Conservation (phyloP, 2,113 vertebrate genomes). For the Asarcornis scutulata region DNA sequence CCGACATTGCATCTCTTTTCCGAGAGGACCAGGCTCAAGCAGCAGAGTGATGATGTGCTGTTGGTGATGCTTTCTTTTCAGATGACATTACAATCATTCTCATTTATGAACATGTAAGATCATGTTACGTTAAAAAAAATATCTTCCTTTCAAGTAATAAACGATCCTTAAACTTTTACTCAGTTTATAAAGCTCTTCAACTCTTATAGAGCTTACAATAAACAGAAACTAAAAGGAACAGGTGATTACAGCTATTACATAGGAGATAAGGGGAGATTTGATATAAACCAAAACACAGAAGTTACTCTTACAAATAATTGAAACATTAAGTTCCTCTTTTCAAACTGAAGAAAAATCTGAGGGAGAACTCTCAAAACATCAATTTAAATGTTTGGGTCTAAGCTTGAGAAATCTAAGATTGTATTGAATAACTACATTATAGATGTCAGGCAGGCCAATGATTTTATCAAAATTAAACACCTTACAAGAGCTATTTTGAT, state of each 20-base stretch:
- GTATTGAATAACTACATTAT: neutral
- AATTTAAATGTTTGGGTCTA: neutral
- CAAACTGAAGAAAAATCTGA: neutral
- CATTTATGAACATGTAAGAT: neutral
- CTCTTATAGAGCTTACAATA: neutral
- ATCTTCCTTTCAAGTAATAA: neutral
- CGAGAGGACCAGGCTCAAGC: neutral
- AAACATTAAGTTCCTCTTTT: neutral
- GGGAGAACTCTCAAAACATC: neutral
- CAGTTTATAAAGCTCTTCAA: neutral
- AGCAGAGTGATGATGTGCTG: too few relatives aligned
- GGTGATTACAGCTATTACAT: neutral
- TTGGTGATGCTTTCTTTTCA: neutral
- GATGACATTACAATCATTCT: neutral
- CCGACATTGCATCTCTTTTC: neutral
- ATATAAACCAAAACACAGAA: neutral
- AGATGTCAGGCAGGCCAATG: neutral
- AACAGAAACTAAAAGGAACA: neutral
- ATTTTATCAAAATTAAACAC: constrained; percentile 34
- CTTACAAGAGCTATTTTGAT: neutral
- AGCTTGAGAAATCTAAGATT: neutral
- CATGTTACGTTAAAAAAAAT: neutral
- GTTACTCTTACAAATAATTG: neutral
- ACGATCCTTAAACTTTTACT: neutral
- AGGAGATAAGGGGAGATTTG: neutral